A percentile compares a stretch with the other conserved stretches of the same genome.
phyloP scores from a whole-genome alignment of 2,113 vertebrate genomes.

The Sceloporus undulatus region DNA sequence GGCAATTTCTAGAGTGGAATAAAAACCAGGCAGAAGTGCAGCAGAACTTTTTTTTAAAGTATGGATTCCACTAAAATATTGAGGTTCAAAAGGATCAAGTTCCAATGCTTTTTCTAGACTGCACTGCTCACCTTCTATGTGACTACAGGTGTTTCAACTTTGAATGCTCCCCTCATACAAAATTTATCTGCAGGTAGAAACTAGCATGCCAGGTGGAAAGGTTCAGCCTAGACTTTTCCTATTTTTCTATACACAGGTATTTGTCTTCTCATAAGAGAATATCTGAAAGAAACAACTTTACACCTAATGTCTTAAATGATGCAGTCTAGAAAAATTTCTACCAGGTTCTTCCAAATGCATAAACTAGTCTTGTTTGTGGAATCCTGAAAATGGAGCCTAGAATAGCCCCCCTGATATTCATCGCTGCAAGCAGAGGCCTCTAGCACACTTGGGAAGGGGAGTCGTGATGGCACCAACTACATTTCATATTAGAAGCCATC shows the following conservation, averaged over 20 bases:
- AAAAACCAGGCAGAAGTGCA: not conserved
- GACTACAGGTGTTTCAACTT: not conserved
- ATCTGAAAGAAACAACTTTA: not conserved
- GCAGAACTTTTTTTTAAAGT: not conserved
- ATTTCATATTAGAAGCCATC: not conserved
- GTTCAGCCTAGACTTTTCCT: not conserved
- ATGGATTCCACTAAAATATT: not conserved
- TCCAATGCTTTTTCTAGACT: not conserved
- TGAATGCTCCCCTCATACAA: not conserved
- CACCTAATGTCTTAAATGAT: not conserved
- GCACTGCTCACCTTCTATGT: not conserved
- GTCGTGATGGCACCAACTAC: not conserved
- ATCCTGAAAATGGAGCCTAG: not conserved
- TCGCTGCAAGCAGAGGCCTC: not conserved
- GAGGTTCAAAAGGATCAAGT: constrained; percentile 6
- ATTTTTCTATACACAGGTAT: not conserved
- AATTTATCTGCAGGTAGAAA: constrained; percentile 5
- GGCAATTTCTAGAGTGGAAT: not conserved
- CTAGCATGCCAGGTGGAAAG: constrained; percentile 8
- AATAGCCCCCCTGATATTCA: not conserved
- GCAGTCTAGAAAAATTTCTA: not conserved
- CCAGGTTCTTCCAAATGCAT: not conserved
- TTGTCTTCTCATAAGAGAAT: not conserved
- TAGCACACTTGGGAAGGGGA: not conserved
- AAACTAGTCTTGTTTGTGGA: not conserved